Evolutionary conservation across 2,888 invertebrate species (phyloP).

Genomic region (Drosophila subquinaria): DNA sequence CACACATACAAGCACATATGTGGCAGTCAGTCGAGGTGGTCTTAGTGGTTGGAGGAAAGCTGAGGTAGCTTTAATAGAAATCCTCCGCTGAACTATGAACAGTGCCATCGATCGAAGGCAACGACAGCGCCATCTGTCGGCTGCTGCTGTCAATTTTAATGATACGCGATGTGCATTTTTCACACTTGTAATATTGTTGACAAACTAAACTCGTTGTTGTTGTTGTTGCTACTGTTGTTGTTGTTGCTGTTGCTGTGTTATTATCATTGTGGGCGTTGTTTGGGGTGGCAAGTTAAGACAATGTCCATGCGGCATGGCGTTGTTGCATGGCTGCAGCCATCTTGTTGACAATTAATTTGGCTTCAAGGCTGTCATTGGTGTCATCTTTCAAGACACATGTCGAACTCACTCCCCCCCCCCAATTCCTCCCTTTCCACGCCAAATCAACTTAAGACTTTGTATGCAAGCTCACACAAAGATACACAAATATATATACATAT

Average conservation of each 20-base stretch:
- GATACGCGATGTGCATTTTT: slow-evolving; percentile 53
- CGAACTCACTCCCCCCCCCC: background rate
- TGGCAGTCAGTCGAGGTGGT: background rate
- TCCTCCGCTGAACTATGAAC: slow-evolving; percentile 16
- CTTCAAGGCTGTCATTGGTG: slow-evolving; percentile 64
- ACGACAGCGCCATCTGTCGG: slow-evolving; percentile 61
- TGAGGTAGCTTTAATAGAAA: slow-evolving; percentile 35
- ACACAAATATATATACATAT: background rate
- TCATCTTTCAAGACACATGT: slow-evolving; percentile 58
- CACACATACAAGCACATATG: slow-evolving; percentile 13
- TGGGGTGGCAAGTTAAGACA: slow-evolving; percentile 53
- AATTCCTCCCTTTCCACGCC: background rate
- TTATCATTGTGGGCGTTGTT: slow-evolving; percentile 5
- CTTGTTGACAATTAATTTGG: slow-evolving; percentile 78
- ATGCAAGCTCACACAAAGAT: slow-evolving; percentile 1
- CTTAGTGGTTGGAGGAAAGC: slow-evolving; percentile 18
- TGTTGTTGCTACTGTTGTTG: background rate
- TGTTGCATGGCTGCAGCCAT: slow-evolving; percentile 59
- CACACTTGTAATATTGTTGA: slow-evolving; percentile 47
- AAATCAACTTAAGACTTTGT: slow-evolving; percentile 47
- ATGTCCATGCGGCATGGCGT: slow-evolving; percentile 46
- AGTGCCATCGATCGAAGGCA: slow-evolving; percentile 50
- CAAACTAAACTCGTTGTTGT: slow-evolving; percentile 15
- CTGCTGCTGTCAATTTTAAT: slow-evolving; percentile 74
- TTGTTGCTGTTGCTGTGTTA: background rate